phyloP scores from a whole-genome alignment of 2,797 vertebrate genomes.

The Pteronotus mesoamericanus region DNA sequence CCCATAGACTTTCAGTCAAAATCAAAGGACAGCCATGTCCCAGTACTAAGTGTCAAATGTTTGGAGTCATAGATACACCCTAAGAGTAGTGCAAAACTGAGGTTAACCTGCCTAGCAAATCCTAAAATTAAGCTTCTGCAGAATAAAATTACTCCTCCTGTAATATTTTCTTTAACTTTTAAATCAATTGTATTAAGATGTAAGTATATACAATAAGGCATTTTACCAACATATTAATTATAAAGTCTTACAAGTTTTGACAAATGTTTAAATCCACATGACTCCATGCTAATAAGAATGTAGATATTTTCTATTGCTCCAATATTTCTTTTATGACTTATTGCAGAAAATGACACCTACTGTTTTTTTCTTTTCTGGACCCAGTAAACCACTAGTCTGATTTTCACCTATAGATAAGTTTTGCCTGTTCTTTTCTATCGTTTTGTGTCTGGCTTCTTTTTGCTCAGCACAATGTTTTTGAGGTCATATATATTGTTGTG shows the following conservation, averaged over 20 bases:
- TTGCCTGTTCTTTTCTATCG: neutral
- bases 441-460: constrained; percentile 12
- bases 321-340: neutral
- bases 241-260: neutral
- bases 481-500: neutral
- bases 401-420: neutral
- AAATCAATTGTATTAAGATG: neutral
- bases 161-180: neutral
- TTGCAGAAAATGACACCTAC: neutral
- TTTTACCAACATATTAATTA: neutral
- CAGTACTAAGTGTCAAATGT: neutral
- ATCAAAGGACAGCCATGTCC: neutral
- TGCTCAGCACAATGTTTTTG: neutral
- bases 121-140: neutral
- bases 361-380: neutral
- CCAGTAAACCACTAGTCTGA: neutral
- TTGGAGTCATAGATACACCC: neutral
- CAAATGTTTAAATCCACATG: neutral
- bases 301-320: neutral
- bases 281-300: neutral
- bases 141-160: neutral
- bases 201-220: neutral
- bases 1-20: neutral
- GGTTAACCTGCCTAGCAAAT: neutral
- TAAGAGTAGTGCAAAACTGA: neutral